Base-by-base conservation (phyloP, 2,113 vertebrate species). In the Spheniscus mendiculus region DNA sequence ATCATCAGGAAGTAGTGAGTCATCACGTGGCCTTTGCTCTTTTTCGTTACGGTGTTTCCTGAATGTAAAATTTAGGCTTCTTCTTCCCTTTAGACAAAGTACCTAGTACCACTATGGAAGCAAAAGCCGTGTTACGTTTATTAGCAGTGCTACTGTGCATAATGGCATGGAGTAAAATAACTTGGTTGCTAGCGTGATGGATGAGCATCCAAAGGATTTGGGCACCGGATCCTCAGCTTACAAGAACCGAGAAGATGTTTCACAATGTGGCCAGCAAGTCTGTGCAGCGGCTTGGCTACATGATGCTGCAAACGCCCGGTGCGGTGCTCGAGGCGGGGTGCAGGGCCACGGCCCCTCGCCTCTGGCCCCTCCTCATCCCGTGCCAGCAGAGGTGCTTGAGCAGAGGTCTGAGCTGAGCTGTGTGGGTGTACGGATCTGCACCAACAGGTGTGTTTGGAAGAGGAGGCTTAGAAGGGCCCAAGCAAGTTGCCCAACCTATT, bases 1-100 rank as follows among this genome's bases (percentile, higher is more conserved):
- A 71, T 38, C 82, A 59, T 74, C 94, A 96, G 94, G 94, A 96
- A 94, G 87, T 44, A 66, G 63, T 90, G 87, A 97, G 79, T 96
- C 89, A 97, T 45, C 6, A 23, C 0, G 3, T 44, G 69, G 32
- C 84, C 79, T 36, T 52, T 85, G 91, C 59, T 58, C 40, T 83
- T 86, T 63, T 70, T 93, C 1, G 0, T 66, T 73, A 67, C 6
- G 25, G 55, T 74, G 86, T 91, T 86, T 91, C 58, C 71, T 10
- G 0, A 85, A 38, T 22, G 49, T 72, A 40, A 62, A 69, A 79
- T n/a, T 72, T 65, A 55, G 49, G 36, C 11, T 49, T 21, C 45
- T 62, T 91, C 32, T 79, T 59, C 42, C 42, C 45, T 83, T 88
- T 49, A 74, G 66, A 72, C 17, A 12, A 70, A 58, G n/a, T 19